Conservation (phyloP, 2,113 vertebrate species). For the Narcine bancroftii region DNA sequence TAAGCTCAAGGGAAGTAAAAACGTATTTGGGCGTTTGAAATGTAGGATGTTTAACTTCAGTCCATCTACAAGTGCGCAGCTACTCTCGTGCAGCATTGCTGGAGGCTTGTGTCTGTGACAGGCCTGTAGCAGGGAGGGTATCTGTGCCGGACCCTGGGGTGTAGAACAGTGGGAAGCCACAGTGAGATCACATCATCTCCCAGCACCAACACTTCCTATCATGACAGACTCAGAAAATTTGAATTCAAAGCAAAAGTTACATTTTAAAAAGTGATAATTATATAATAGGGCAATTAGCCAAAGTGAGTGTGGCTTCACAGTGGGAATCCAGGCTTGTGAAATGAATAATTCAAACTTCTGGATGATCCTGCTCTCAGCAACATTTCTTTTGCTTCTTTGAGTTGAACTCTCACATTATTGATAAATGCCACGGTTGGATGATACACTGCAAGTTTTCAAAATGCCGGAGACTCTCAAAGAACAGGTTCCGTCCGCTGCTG, state of each 20-base stretch:
- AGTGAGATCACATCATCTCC: neutral
- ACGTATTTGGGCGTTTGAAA: neutral
- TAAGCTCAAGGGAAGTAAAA: neutral
- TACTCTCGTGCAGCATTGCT: neutral
- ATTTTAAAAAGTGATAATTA: neutral
- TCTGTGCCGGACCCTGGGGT: neutral
- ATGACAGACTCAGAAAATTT: neutral
- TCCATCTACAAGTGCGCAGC: neutral
- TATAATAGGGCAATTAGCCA: neutral
- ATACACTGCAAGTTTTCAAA: neutral
- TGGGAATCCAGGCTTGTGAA: neutral
- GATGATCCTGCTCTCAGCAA: neutral
- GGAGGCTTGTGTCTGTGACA: neutral
- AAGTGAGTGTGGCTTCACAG: neutral
- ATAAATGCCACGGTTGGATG: neutral
- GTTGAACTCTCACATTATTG: neutral
- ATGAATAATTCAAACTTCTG: neutral
- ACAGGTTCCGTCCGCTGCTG: too few relatives aligned
- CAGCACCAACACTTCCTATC: neutral
- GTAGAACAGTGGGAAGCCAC: neutral
- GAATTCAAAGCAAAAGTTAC: too few relatives aligned
- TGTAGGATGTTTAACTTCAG: neutral
- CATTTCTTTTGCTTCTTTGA: neutral
- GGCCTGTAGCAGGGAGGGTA: neutral
- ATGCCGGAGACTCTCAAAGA: too few relatives aligned